Evolutionary conservation across 2,113 vertebrate species (phyloP).

Genomic region (Zapornia atra): DNA sequence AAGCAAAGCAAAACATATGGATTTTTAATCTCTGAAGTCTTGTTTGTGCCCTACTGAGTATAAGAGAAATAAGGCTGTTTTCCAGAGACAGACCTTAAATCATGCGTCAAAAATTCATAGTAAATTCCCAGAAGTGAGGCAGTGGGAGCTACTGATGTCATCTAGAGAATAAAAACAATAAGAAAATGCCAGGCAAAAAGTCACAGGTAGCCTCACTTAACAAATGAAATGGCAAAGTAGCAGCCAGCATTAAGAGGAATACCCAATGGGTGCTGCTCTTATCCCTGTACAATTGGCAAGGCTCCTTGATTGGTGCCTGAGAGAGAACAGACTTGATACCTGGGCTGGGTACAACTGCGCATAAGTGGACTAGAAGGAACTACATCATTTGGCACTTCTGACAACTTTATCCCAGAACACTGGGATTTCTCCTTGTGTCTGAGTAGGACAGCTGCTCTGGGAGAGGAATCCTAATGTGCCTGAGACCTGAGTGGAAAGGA

Average conservation of each 20-base stretch:
- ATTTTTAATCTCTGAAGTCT: not conserved
- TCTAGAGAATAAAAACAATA: not conserved
- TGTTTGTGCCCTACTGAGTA: not conserved
- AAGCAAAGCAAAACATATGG: not conserved
- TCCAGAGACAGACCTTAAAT: not conserved
- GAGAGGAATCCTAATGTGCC: not conserved
- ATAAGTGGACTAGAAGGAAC: not conserved
- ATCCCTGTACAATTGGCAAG: not conserved
- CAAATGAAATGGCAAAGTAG: not conserved
- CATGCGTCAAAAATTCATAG: not conserved
- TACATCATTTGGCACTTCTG: not conserved
- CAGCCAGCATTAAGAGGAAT: not conserved
- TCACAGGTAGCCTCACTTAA: not conserved
- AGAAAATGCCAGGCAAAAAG: not conserved
- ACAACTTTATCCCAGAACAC: not conserved
- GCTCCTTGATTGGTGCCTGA: not conserved
- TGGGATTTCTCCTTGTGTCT: not conserved
- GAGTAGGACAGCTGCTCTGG: not conserved
- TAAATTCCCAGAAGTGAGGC: not conserved
- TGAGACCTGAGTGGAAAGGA: not conserved
- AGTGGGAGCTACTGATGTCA: not conserved
- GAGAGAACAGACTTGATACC: accelerated
- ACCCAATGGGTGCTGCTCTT: not conserved
- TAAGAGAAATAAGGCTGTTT: not conserved
- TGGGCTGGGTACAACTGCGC: not conserved